phyloP scores from a whole-genome alignment of 2,113 vertebrate species.

The Glareola pratincola region DNA sequence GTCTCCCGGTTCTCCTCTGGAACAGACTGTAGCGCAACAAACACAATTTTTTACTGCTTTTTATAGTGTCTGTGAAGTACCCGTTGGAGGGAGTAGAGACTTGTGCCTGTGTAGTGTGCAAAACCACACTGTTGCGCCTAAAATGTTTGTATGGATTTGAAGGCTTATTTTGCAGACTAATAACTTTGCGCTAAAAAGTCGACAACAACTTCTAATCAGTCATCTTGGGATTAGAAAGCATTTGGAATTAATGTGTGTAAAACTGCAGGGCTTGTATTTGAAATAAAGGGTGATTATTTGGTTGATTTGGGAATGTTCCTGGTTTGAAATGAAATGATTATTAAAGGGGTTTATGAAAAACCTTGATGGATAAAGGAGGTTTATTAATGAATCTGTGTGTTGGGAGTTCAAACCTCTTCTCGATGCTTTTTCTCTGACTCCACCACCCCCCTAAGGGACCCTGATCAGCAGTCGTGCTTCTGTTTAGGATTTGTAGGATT shows the following conservation, averaged over 20 bases:
- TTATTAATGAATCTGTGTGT: slow-evolving; percentile 26
- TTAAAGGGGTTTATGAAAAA: slow-evolving; percentile 19
- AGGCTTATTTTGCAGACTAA: neutral
- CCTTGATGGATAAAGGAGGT: slow-evolving; percentile 37
- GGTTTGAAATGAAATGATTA: slow-evolving; percentile 19
- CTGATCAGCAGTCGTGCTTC: slow-evolving; percentile 57
- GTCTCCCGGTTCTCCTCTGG: neutral
- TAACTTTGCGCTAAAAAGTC: neutral
- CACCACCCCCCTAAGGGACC: slow-evolving; percentile 38
- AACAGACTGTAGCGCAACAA: neutral
- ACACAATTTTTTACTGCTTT: neutral
- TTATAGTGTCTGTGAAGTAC: neutral
- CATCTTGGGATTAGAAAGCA: slow-evolving; percentile 27
- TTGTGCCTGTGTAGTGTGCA: neutral
- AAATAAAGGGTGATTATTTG: slow-evolving; percentile 47
- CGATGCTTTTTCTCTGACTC: slow-evolving; percentile 55
- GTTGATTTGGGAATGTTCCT: slow-evolving; percentile 36
- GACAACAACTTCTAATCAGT: slow-evolving; percentile 1
- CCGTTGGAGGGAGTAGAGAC: neutral
- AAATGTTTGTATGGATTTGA: neutral
- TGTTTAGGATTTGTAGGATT: slow-evolving; percentile 62
- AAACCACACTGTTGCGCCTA: neutral
- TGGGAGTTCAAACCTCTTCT: slow-evolving; percentile 41
- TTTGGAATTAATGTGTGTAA: slow-evolving; percentile 44
- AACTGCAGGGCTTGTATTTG: slow-evolving; percentile 55